Percentiles rank a stretch among this genome's conserved stretches.
Conservation (phyloP, 2,113 vertebrate species). For the Indicator maculatus region DNA sequence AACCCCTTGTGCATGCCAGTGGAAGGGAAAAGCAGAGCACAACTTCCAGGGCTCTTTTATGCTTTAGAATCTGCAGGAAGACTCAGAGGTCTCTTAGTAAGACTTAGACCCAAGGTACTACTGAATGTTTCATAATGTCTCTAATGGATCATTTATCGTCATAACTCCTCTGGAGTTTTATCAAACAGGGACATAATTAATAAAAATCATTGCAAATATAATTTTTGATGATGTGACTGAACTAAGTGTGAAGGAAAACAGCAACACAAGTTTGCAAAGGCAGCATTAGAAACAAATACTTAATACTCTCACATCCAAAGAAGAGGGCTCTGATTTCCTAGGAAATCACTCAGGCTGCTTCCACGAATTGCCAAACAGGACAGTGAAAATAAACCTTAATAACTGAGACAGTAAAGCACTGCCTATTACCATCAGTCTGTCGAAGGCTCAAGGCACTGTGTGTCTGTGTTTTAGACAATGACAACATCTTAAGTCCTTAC, state of each 20-base stretch:
- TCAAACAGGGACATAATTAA: not conserved
- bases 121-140: not conserved
- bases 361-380: conserved; percentile 13
- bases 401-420: not conserved
- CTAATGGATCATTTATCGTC: not conserved
- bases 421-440: not conserved
- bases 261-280: not conserved
- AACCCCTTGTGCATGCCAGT: not conserved
- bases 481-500: not conserved
- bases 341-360: not conserved
- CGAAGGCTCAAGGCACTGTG: not conserved
- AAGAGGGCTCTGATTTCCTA: not conserved
- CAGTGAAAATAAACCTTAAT: not conserved
- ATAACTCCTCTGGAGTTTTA: not conserved
- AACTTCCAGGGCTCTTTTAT: not conserved
- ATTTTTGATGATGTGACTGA: not conserved
- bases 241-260: not conserved
- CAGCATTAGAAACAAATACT: not conserved
- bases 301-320: not conserved
- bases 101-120: not conserved
- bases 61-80: conserved; percentile 2
- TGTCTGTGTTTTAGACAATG: not conserved
- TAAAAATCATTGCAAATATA: not conserved
- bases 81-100: not conserved
- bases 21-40: not conserved